These are phyloP conservation scores for Orchesella flavescens DNA, from an alignment of 2,888 invertebrate species.

Conservation along the genomic window DNA sequence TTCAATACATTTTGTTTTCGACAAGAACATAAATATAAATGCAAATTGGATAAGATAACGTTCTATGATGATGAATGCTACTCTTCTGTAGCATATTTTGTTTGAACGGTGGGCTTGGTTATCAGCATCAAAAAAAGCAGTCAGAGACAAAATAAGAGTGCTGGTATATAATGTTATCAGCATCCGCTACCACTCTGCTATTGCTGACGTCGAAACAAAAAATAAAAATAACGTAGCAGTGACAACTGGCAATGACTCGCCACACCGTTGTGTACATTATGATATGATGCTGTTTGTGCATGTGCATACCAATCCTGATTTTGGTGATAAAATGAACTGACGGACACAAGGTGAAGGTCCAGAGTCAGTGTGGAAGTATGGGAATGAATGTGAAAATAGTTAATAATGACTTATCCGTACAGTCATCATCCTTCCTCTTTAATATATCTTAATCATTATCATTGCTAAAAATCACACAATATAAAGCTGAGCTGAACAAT, in stretches of 20 bases:
- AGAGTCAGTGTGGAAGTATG: not conserved
- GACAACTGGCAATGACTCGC: too few species aligned
- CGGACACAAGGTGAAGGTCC: conserved; percentile 59
- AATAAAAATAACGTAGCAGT: conserved; percentile 11
- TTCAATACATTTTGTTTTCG: not conserved
- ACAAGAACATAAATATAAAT: not conserved
- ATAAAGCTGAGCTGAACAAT: conserved; percentile 21
- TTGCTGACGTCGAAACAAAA: not conserved
- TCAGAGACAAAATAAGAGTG: not conserved
- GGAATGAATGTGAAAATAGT: not conserved
- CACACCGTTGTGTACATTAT: not conserved
- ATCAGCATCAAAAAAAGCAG: not conserved
- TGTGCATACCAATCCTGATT: conserved; percentile 3
- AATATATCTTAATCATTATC: conserved; percentile 16
- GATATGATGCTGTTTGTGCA: conserved; percentile 1
- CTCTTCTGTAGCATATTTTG: not conserved
- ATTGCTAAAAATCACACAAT: conserved; percentile 24
- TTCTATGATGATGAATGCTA: not conserved
- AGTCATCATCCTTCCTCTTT: conserved; percentile 17
- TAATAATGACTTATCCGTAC: not conserved
- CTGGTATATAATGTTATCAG: not conserved
- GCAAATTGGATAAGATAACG: not conserved
- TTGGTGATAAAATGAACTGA: conserved; percentile 41
- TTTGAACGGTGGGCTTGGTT: not conserved
- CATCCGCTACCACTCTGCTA: conserved; percentile 2